These are phyloP conservation scores for Scaptomyza tumidula DNA, from an alignment of 2,888 invertebrate species.

Conservation along the genomic window DNA sequence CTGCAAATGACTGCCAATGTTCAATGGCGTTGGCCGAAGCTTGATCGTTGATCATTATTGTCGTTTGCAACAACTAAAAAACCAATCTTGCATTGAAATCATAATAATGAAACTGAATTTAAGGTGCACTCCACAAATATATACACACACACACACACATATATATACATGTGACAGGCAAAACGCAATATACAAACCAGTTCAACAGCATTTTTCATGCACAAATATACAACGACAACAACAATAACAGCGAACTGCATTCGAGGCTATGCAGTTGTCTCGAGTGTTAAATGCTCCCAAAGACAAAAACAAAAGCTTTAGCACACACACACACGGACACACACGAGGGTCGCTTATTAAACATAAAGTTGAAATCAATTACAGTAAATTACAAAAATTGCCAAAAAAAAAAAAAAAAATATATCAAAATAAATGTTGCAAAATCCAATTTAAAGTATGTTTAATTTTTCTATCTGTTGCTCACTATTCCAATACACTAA, in stretches of 20 bases:
- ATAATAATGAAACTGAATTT: conserved; percentile 79
- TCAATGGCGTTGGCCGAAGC: conserved; percentile 72
- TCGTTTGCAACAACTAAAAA: conserved; percentile 43
- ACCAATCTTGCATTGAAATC: conserved; percentile 74
- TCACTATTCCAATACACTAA: neutral
- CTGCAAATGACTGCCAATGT: conserved; percentile 77
- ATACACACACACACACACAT: conserved; percentile 30
- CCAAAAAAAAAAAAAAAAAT: conserved; percentile 7
- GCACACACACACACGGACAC: conserved; percentile 13
- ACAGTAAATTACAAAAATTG: conserved; percentile 12
- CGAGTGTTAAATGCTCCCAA: conserved; percentile 54
- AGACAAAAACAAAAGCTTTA: neutral
- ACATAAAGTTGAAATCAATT: conserved; percentile 42
- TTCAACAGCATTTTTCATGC: conserved; percentile 73
- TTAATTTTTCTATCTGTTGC: neutral
- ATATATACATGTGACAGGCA: conserved; percentile 20
- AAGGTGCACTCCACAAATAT: conserved; percentile 69
- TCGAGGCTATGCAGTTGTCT: conserved; percentile 46
- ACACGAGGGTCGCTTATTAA: conserved; percentile 47
- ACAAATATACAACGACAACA: conserved; percentile 36
- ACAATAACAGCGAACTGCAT: conserved; percentile 28
- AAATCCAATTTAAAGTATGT: conserved; percentile 2
- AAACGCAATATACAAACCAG: conserved; percentile 59
- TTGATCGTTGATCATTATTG: conserved; percentile 36
- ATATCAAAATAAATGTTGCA: conserved; percentile 13